A percentile compares a stretch with the other conserved stretches of the same genome.
These are phyloP conservation scores for Eupeodes latifasciatus DNA, from an alignment of 2,888 invertebrate genomes.

Conservation along the genomic window DNA sequence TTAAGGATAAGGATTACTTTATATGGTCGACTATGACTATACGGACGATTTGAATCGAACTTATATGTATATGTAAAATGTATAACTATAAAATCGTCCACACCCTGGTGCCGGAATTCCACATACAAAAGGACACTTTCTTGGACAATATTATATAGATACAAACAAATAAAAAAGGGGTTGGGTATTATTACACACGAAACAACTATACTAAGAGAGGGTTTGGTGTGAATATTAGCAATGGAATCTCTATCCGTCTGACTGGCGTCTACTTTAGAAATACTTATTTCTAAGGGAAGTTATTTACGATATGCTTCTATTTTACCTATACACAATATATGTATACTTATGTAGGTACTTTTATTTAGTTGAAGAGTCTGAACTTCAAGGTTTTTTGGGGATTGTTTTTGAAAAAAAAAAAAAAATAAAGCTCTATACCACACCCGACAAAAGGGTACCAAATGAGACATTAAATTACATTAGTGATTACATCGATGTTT, in stretches of 20 bases:
- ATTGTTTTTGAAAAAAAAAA: not conserved
- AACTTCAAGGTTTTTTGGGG: not conserved
- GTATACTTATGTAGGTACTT: not conserved
- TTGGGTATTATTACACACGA: not conserved
- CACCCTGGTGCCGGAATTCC: conserved; percentile 54
- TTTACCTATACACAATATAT: not conserved
- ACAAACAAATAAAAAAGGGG: not conserved
- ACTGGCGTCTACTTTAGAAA: conserved; percentile 66
- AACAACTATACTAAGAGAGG: not conserved
- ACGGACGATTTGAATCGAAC: conserved; percentile 20
- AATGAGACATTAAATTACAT: not conserved
- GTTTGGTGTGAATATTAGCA: conserved; percentile 53
- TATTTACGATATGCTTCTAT: conserved; percentile 46
- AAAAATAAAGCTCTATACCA: not conserved
- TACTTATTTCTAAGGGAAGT: not conserved
- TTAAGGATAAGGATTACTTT: not conserved
- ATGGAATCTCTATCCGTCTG: conserved; percentile 60
- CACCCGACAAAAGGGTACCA: conserved; percentile 8
- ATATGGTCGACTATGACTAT: not conserved
- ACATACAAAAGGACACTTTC: conserved; percentile 48
- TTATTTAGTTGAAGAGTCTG: not conserved
- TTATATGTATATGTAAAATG: not conserved
- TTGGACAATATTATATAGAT: conserved; percentile 32
- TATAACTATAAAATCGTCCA: conserved; percentile 5
- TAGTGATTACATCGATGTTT: not conserved